Conservation (phyloP, 2,797 vertebrate genomes). For the Melanotaenia parkinsoni region DNA sequence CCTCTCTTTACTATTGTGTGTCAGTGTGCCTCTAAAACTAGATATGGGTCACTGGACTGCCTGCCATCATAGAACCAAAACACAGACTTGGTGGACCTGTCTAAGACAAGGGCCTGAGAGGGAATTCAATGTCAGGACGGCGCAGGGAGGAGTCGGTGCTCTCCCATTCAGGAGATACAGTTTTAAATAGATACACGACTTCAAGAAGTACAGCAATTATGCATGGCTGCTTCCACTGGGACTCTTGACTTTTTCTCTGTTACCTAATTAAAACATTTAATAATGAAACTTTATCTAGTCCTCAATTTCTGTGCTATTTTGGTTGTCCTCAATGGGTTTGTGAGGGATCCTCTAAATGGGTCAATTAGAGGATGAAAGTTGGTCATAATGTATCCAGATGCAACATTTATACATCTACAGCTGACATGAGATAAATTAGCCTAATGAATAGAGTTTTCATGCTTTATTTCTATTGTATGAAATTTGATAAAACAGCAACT, state of each 20-base stretch:
- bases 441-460: neutral
- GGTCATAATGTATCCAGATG: conserved; percentile 53
- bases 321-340: conserved; percentile 78
- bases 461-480: neutral
- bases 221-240: conserved; percentile 71
- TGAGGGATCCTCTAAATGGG: conserved; percentile 78
- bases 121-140: conserved; percentile 69
- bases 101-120: conserved; percentile 80
- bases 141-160: conserved; percentile 28
- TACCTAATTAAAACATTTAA: conserved; percentile 86
- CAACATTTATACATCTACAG: conserved; percentile 4
- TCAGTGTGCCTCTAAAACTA: conserved; percentile 73
- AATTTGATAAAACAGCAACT: neutral
- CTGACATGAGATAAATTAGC: conserved; percentile 7
- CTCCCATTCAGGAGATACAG: conserved; percentile 62
- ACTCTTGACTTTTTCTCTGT: conserved; percentile 58
- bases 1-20: conserved; percentile 66
- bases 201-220: conserved; percentile 74
- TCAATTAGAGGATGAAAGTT: conserved; percentile 73
- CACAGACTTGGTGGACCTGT: conserved; percentile 71
- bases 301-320: conserved; percentile 84
- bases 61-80: conserved; percentile 58
- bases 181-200: conserved; percentile 68
- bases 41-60: conserved; percentile 79
- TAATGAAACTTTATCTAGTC: conserved; percentile 84